These are phyloP conservation scores for Oryzias celebensis DNA, from an alignment of 2,113 vertebrate genomes.

Conservation along the genomic window DNA sequence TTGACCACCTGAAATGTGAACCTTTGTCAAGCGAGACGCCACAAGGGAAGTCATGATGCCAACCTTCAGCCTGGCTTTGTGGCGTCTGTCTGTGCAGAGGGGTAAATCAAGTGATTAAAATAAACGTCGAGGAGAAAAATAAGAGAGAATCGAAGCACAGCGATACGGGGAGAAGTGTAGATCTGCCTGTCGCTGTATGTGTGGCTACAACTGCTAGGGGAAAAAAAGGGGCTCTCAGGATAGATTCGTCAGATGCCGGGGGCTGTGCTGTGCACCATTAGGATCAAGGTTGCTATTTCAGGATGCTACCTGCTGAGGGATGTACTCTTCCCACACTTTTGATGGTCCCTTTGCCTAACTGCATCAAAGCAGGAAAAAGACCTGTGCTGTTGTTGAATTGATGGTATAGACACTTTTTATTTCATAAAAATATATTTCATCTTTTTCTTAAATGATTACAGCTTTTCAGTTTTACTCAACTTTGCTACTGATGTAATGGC, in stretches of 20 bases:
- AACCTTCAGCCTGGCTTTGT: constrained; percentile 37
- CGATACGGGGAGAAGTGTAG: constrained; percentile 31
- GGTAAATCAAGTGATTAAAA: constrained; percentile 22
- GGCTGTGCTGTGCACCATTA: constrained; percentile 74
- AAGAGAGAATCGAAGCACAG: constrained; percentile 33
- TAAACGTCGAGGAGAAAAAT: constrained; percentile 11
- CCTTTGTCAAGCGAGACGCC: constrained; percentile 61
- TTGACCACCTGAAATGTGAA: constrained; percentile 64
- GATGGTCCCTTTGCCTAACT: constrained; percentile 56
- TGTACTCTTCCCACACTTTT: constrained; percentile 64
- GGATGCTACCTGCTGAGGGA: constrained; percentile 73
- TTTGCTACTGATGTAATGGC: background rate
- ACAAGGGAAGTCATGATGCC: constrained; percentile 37
- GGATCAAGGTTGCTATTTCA: constrained; percentile 77
- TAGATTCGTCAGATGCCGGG: constrained; percentile 62
- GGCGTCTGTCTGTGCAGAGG: constrained; percentile 32
- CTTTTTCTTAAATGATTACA: background rate
- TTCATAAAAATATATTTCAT: too few species aligned
- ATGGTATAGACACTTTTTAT: background rate
- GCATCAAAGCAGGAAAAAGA: too few species aligned
- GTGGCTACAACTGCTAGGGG: constrained; percentile 37
- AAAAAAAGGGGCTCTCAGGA: constrained; percentile 62
- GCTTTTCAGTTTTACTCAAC: background rate
- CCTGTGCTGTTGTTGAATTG: too few species aligned
- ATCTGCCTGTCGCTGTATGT: constrained; percentile 32